Base-by-base conservation (phyloP, 2,888 invertebrate genomes). In the Zelleria hepariella region DNA sequence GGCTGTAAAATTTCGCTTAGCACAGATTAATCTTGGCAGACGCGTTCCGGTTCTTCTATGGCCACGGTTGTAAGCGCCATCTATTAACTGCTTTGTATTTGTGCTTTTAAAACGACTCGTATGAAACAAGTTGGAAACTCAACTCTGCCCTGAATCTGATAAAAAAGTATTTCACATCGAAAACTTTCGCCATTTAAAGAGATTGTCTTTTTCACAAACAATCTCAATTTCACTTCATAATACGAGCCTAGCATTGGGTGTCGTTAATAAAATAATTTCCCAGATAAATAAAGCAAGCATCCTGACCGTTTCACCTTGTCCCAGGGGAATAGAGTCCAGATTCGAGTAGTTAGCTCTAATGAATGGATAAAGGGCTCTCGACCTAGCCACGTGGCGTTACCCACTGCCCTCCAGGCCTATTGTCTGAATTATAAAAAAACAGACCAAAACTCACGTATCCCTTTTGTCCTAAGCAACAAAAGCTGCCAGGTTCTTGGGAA, bases 401-500 rank as follows among this genome's bases (percentile, higher is more conserved):
- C 73, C 67, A 64, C 65, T 71, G 67, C 69, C 72, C 74, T 65
- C 67, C 65, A 67, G 69, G 71, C 66, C 72, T 68, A 74, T 80
- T 80, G 80, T 82, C 32, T 75, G 75, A 75, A 78, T 78, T 80
- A 79, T 42, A 42, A 82, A 80, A 85, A 83, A 82, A 82, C 79
- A 78, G 73, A 75, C 78, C 76, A 70, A 78, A 85, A 76, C 77
- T 77, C 81, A 79, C 78, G 78, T 78, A 73, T 75, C 72, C 68
- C 76, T 72, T 73, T 74, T 75, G 73, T 51, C 74, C 69, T 65
- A 64, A 66, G 64, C 74, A 77, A 82, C 80, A 82, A 83, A 73
- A 77, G 76, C 67, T 64, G 63, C 64, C 67, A 64, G 72, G 73
- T 48, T 78, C 77, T 77, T 75, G 78, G 78, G 81, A 78, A 82